phyloP scores from a whole-genome alignment of 2,888 invertebrate species.

The Catocala fraxini region DNA sequence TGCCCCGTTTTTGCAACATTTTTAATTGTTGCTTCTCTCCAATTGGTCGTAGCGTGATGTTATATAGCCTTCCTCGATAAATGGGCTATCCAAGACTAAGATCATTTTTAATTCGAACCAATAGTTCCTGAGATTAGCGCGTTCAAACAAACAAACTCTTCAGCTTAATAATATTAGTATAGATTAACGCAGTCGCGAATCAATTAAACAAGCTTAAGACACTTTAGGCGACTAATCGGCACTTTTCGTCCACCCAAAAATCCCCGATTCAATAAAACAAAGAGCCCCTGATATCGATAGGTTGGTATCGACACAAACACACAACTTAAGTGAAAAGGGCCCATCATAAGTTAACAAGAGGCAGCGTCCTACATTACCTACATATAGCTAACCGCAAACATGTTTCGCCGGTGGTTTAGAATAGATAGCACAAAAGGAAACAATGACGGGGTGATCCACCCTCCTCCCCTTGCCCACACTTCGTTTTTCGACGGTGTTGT shows the following conservation, averaged over 20 bases:
- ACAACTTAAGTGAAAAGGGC: slow-evolving; percentile 25
- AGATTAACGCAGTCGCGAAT: background rate
- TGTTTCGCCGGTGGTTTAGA: slow-evolving; percentile 52
- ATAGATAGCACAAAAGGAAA: slow-evolving; percentile 69
- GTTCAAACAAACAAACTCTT: too few relatives aligned
- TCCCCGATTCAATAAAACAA: slow-evolving; percentile 1
- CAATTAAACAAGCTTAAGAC: slow-evolving; percentile 2
- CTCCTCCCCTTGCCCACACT: slow-evolving; percentile 60
- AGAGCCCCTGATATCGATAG: slow-evolving; percentile 16
- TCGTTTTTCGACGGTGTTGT: slow-evolving; percentile 53
- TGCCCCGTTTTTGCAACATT: too few relatives aligned
- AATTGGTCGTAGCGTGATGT: too few relatives aligned
- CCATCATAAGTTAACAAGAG: slow-evolving; percentile 35
- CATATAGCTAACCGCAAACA: slow-evolving; percentile 53
- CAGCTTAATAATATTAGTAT: too few relatives aligned
- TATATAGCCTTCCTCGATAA: too few relatives aligned
- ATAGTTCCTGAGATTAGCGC: too few relatives aligned
- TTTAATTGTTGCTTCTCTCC: too few relatives aligned
- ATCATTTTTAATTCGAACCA: too few relatives aligned
- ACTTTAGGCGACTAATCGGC: background rate
- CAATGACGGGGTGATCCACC: slow-evolving; percentile 72
- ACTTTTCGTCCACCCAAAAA: background rate
- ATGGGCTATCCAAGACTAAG: too few relatives aligned
- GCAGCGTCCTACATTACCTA: slow-evolving; percentile 29
- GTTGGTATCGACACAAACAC: slow-evolving; percentile 17